Conservation (phyloP, 2,797 vertebrate genomes). For the Cheracebus regulus region DNA sequence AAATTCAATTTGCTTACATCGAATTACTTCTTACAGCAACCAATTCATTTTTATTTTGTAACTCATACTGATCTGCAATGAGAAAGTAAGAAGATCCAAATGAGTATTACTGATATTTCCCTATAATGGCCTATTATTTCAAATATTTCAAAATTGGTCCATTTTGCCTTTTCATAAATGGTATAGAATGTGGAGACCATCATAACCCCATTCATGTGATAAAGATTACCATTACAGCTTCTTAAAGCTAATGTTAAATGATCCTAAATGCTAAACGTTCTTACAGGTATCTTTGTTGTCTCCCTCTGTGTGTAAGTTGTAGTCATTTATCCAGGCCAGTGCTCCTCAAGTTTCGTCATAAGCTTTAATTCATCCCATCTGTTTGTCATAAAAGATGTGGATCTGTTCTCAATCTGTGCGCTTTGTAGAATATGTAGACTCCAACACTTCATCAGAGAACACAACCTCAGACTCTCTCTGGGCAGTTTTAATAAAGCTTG, state of each 20-base stretch:
- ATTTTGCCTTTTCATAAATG: conserved; percentile 6
- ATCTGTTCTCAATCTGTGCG: background rate
- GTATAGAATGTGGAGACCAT: background rate
- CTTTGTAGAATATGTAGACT: background rate
- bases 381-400: background rate
- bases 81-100: conserved; percentile 38
- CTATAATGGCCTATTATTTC: conserved; percentile 5
- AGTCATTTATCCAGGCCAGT: background rate
- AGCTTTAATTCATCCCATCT: background rate
- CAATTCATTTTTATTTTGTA: conserved; percentile 48
- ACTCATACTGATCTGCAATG: background rate
- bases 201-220: background rate
- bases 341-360: background rate
- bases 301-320: background rate
- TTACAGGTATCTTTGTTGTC: background rate
- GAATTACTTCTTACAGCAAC: conserved; percentile 42
- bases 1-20: conserved; percentile 54
- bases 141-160: conserved; percentile 23
- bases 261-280: background rate
- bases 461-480: background rate
- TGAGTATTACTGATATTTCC: background rate
- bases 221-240: background rate
- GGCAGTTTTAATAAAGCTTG: background rate
- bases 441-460: background rate
- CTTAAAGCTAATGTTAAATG: background rate